These are phyloP conservation scores for Epistrophe grossulariae DNA, from an alignment of 2,888 invertebrate genomes.

Conservation along the genomic window DNA sequence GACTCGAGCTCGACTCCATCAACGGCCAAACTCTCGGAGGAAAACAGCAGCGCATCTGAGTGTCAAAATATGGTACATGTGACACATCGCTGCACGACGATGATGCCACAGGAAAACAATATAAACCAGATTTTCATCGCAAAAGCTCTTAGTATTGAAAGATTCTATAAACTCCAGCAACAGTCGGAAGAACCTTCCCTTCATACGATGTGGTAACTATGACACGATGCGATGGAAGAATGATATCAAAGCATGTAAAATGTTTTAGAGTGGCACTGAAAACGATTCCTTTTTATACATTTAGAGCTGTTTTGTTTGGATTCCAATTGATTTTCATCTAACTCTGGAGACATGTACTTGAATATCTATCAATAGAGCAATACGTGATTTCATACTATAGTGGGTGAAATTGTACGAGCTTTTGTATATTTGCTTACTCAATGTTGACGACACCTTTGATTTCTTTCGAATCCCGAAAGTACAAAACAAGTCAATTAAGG, in stretches of 20 bases:
- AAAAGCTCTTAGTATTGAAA: slow-evolving; percentile 62
- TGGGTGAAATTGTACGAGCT: not conserved
- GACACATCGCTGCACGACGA: slow-evolving; percentile 72
- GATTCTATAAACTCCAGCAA: slow-evolving; percentile 66
- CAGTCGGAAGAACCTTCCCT: slow-evolving; percentile 64
- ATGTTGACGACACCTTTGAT: slow-evolving; percentile 18
- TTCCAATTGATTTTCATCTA: slow-evolving; percentile 40
- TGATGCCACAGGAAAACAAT: slow-evolving; percentile 76
- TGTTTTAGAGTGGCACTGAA: slow-evolving; percentile 61
- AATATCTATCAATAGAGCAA: slow-evolving; percentile 37
- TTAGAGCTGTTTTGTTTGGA: slow-evolving; percentile 29
- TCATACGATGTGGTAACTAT: slow-evolving; percentile 48
- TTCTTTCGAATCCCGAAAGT: not conserved
- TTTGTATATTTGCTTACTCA: slow-evolving; percentile 7
- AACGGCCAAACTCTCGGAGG: slow-evolving; percentile 59
- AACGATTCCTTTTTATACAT: slow-evolving; percentile 46
- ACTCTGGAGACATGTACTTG: slow-evolving; percentile 44
- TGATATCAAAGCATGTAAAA: slow-evolving; percentile 62
- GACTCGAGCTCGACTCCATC: slow-evolving; percentile 53
- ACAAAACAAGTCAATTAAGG: slow-evolving; percentile 44
- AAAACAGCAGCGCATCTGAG: slow-evolving; percentile 65
- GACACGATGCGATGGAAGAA: slow-evolving; percentile 42
- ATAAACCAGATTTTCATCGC: slow-evolving; percentile 74
- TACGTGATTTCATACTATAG: slow-evolving; percentile 46
- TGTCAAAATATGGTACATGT: slow-evolving; percentile 63